Percentiles rank a stretch among this genome's conserved stretches.
phyloP scores from a whole-genome alignment of 2,797 vertebrate species.

The Tiaroga cobitis region DNA sequence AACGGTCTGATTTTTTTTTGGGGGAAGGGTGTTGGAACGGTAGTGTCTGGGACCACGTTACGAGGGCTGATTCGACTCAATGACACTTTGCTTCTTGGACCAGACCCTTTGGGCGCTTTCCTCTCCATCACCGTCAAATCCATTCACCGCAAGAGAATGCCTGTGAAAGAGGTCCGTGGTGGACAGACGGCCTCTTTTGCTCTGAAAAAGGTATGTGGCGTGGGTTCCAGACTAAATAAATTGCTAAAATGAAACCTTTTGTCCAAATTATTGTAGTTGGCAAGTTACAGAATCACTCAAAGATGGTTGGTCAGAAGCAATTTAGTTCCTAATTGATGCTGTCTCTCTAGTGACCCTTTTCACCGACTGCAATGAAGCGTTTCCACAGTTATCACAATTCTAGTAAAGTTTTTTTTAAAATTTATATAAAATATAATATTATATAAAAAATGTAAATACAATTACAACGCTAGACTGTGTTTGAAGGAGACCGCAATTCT shows the following conservation, averaged over 20 bases:
- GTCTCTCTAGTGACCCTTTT: neutral
- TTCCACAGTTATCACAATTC: neutral
- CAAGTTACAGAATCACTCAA: neutral
- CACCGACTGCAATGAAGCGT: no score
- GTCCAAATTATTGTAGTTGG: neutral
- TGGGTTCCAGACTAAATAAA: neutral
- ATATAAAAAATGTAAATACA: no score
- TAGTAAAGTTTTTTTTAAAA: no score
- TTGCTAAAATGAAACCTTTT: neutral
- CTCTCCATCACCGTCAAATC: slow-evolving; percentile 96
- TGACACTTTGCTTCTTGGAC: slow-evolving; percentile 94
- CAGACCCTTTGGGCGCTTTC: slow-evolving; percentile 95
- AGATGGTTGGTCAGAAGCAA: neutral
- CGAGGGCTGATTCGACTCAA: slow-evolving; percentile 95
- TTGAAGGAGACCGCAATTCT: no score
- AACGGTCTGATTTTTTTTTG: neutral
- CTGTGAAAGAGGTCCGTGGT: slow-evolving; percentile 95
- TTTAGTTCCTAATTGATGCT: neutral
- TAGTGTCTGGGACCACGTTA: slow-evolving; percentile 96
- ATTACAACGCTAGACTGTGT: no score
- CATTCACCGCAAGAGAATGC: slow-evolving; percentile 98
- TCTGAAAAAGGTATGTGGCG: slow-evolving; percentile 89
- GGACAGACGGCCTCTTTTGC: slow-evolving; percentile 98
- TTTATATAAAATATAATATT: no score
- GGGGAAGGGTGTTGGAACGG: slow-evolving; percentile 93